Conservation (phyloP, 2,888 invertebrate species). For the Luffia ferchaultella region DNA sequence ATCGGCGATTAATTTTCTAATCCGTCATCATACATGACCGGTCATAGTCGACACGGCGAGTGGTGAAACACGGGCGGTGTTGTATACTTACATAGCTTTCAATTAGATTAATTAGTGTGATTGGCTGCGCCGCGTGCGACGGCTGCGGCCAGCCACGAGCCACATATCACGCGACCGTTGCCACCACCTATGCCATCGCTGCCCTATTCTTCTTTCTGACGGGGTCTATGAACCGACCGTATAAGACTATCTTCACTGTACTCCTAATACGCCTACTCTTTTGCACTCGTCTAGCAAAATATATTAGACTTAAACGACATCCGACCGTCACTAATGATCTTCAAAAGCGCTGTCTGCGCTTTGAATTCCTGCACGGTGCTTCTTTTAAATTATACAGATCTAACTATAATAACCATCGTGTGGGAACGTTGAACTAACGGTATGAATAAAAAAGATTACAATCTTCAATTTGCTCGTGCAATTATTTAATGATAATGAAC, state of each 20-base stretch:
- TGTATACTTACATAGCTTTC: too few relatives aligned
- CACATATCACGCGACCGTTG: slow-evolving; percentile 37
- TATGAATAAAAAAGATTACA: neutral
- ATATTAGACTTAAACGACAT: neutral
- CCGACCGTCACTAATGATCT: neutral
- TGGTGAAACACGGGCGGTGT: too few relatives aligned
- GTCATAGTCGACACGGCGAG: neutral
- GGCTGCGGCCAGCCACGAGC: too few relatives aligned
- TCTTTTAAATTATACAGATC: neutral
- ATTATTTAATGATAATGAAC: neutral
- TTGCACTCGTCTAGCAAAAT: neutral
- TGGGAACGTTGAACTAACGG: neutral
- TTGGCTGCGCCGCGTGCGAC: slow-evolving; percentile 16
- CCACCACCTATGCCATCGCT: slow-evolving; percentile 18
- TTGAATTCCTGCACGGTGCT: neutral
- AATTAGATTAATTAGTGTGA: slow-evolving; percentile 45
- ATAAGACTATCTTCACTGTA: too few relatives aligned
- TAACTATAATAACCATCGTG: neutral
- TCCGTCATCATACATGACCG: neutral
- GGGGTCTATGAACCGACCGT: too few relatives aligned
- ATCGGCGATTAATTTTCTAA: neutral
- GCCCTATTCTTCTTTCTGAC: slow-evolving; percentile 16
- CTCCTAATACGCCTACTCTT: too few relatives aligned
- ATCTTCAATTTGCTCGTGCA: neutral
- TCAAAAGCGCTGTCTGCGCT: neutral